phyloP scores from a whole-genome alignment of 1,140 invertebrate genomes.

The Lerema accius region DNA sequence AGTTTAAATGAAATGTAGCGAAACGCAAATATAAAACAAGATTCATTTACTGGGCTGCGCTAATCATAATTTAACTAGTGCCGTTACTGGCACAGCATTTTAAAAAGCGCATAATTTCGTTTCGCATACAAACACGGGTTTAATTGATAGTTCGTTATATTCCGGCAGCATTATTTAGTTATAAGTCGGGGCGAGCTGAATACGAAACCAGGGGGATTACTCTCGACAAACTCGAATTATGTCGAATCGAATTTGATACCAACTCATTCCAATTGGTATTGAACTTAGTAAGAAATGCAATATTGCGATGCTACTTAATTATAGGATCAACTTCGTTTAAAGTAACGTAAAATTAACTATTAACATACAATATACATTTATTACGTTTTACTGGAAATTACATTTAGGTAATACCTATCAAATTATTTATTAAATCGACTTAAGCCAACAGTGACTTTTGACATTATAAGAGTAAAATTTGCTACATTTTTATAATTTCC shows the following conservation, averaged over 20 bases:
- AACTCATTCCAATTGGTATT: conserved; percentile 10
- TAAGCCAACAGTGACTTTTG: too few relatives aligned
- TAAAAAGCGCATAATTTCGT: conserved; percentile 48
- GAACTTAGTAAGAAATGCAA: too few relatives aligned
- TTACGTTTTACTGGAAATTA: too few relatives aligned
- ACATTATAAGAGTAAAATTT: too few relatives aligned
- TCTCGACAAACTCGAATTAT: background rate
- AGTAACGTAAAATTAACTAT: too few relatives aligned
- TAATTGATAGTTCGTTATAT: conserved; percentile 61
- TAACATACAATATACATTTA: too few relatives aligned
- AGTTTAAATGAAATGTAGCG: conserved; percentile 4
- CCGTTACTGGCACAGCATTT: conserved; percentile 35
- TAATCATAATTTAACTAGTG: conserved; percentile 33
- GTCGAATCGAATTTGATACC: conserved; percentile 3
- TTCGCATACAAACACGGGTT: conserved; percentile 44
- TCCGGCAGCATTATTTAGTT: conserved; percentile 57
- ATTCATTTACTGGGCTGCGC: conserved; percentile 6
- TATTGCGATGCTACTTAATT: too few relatives aligned
- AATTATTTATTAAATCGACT: too few relatives aligned
- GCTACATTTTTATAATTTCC: too few relatives aligned
- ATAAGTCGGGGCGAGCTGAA: conserved; percentile 49
- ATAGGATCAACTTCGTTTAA: too few relatives aligned
- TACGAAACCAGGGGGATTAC: conserved; percentile 33
- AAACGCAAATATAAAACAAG: conserved; percentile 28
- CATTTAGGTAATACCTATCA: too few relatives aligned